Percentiles rank a stretch among this genome's conserved stretches.
Evolutionary conservation across 2,113 vertebrate species (phyloP).

Genomic region (Aptenodytes forsteri): DNA sequence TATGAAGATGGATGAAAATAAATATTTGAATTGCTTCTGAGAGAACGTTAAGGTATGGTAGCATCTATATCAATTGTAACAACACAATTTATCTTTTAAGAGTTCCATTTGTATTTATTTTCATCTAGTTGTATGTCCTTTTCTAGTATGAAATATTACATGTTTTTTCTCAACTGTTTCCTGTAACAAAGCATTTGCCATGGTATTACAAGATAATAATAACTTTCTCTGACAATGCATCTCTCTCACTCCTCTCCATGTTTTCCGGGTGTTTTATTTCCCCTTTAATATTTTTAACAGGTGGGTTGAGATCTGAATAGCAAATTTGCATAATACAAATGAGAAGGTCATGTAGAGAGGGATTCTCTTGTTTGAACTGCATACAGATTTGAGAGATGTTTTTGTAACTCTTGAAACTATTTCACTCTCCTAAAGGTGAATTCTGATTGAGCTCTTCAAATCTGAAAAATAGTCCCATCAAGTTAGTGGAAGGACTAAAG

Average conservation of each 20-base stretch:
- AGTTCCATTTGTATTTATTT: neutral
- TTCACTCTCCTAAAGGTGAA: neutral
- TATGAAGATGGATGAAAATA: neutral
- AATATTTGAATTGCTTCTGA: neutral
- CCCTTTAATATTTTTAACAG: neutral
- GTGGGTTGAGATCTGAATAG: neutral
- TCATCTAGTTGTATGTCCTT: neutral
- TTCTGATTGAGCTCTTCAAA: neutral
- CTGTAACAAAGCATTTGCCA: neutral
- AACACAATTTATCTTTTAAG: neutral
- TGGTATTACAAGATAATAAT: constrained; percentile 11
- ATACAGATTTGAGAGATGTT: neutral
- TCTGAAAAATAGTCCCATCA: neutral
- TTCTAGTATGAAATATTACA: neutral
- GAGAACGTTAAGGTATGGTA: neutral
- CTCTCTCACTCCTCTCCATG: neutral
- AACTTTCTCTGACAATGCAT: neutral
- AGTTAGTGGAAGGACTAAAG: neutral
- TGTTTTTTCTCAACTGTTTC: neutral
- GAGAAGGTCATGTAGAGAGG: neutral
- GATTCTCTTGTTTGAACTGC: neutral
- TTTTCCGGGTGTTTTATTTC: neutral
- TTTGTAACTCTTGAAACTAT: neutral
- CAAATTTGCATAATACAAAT: constrained; percentile 11
- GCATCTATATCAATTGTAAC: neutral